Conservation (phyloP, 2,113 vertebrate genomes). For the Emydocephalus ijimae region DNA sequence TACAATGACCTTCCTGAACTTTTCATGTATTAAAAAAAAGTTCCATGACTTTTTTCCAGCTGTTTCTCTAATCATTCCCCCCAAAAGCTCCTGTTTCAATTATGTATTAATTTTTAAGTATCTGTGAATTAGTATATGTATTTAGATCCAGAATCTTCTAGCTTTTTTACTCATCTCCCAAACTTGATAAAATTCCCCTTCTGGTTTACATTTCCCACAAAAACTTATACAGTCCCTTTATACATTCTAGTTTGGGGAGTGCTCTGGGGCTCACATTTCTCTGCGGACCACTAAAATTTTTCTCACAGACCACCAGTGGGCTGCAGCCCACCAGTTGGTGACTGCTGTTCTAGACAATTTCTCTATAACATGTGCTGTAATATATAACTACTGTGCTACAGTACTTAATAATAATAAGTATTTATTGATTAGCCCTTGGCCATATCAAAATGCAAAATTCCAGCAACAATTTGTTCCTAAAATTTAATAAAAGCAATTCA, state of each 20-base stretch:
- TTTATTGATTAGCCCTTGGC: too few relatives aligned
- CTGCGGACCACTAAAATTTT: too few relatives aligned
- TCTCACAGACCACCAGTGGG: too few relatives aligned
- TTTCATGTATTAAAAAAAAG: not conserved
- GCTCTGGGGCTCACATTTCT: too few relatives aligned
- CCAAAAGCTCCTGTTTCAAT: not conserved
- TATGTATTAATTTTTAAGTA: not conserved
- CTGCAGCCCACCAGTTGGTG: too few relatives aligned
- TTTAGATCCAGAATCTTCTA: not conserved
- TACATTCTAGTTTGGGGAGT: not conserved
- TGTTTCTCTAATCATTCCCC: not conserved
- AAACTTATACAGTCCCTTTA: not conserved
- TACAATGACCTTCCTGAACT: not conserved
- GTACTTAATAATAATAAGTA: not conserved
- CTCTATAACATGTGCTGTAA: not conserved
- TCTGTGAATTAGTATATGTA: not conserved
- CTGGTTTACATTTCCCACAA: not conserved
- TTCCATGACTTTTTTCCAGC: not conserved
- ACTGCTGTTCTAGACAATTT: not conserved
- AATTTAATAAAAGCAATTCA: too few relatives aligned
- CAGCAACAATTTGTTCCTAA: too few relatives aligned
- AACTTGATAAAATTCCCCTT: not conserved
- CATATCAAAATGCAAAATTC: too few relatives aligned
- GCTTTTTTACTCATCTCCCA: not conserved
- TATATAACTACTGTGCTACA: not conserved